Conservation (phyloP, 2,888 invertebrate genomes). For the Dicycla oo region DNA sequence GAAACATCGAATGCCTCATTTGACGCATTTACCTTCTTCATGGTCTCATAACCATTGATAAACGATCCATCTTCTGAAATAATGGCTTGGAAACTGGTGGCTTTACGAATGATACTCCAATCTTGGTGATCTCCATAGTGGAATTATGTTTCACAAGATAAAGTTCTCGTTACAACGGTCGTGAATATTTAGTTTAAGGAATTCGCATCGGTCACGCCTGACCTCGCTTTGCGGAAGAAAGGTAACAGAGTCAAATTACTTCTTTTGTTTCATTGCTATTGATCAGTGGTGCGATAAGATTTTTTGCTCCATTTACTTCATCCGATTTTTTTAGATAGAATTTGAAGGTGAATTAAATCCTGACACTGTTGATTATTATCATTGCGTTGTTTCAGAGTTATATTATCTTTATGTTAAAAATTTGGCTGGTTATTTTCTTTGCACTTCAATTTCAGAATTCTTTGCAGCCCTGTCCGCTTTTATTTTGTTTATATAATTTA, state of each 20-base stretch:
- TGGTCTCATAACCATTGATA: slow-evolving; percentile 74
- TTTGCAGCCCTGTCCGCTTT: background rate
- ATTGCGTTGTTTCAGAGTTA: background rate
- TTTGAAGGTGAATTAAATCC: slow-evolving; percentile 57
- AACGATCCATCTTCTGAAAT: slow-evolving; percentile 63
- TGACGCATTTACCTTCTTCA: slow-evolving; percentile 75
- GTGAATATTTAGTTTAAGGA: slow-evolving; percentile 77
- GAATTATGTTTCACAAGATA: slow-evolving; percentile 59
- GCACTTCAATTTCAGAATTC: background rate
- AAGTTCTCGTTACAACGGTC: slow-evolving; percentile 67
- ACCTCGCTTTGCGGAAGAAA: slow-evolving; percentile 88
- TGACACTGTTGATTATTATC: slow-evolving; percentile 34
- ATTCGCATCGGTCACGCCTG: slow-evolving; percentile 85
- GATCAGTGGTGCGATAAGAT: slow-evolving; percentile 72
- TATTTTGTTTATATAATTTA: slow-evolving; percentile 18
- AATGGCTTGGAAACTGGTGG: slow-evolving; percentile 61
- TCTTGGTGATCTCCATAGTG: slow-evolving; percentile 60
- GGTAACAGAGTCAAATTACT: slow-evolving; percentile 79
- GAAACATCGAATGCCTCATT: slow-evolving; percentile 71
- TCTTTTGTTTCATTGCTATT: slow-evolving; percentile 82
- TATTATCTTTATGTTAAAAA: background rate
- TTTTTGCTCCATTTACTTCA: slow-evolving; percentile 77
- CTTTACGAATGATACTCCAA: slow-evolving; percentile 63
- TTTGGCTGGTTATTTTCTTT: background rate
- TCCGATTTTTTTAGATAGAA: slow-evolving; percentile 62